Percentiles rank a stretch among this genome's conserved stretches.
Conservation (phyloP, 1,140 invertebrate genomes). For the Cylas formicarius region DNA sequence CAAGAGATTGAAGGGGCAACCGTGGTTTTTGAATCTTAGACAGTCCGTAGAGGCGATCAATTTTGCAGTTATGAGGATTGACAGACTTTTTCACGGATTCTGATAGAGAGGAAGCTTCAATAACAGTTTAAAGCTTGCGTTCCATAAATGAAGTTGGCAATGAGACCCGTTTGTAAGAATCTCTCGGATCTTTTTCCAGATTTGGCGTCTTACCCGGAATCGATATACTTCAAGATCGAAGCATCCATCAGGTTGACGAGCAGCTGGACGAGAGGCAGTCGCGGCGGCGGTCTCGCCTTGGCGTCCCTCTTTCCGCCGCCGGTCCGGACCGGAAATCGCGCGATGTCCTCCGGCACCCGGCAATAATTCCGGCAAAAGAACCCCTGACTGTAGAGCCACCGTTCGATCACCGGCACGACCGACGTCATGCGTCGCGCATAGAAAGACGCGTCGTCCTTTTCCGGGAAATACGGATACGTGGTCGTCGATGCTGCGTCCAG, state of each 20-base stretch:
- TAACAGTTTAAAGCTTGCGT: background rate
- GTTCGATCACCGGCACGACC: constrained; percentile 6
- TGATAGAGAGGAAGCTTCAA: no score
- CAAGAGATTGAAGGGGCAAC: background rate
- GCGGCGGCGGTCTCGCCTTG: background rate
- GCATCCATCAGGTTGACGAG: constrained; percentile 16
- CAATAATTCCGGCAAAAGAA: constrained; percentile 19
- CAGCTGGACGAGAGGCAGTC: constrained; percentile 15
- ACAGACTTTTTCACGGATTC: no score
- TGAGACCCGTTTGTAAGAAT: background rate
- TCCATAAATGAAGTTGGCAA: background rate
- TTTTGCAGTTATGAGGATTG: background rate
- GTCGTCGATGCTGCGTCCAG: background rate
- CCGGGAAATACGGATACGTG: constrained; percentile 14
- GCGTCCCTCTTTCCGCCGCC: background rate
- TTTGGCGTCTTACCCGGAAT: constrained; percentile 11
- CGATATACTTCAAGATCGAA: constrained; percentile 16
- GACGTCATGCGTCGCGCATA: constrained; percentile 17
- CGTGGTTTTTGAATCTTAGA: background rate
- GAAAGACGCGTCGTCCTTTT: constrained; percentile 2
- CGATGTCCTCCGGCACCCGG: constrained; percentile 19
- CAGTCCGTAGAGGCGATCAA: background rate
- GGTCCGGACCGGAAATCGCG: constrained; percentile 17
- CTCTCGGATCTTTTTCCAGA: no score
- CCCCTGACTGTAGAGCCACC: constrained; percentile 20